Base-by-base conservation (phyloP, 2,888 invertebrate genomes). In the Eilema depressum region DNA sequence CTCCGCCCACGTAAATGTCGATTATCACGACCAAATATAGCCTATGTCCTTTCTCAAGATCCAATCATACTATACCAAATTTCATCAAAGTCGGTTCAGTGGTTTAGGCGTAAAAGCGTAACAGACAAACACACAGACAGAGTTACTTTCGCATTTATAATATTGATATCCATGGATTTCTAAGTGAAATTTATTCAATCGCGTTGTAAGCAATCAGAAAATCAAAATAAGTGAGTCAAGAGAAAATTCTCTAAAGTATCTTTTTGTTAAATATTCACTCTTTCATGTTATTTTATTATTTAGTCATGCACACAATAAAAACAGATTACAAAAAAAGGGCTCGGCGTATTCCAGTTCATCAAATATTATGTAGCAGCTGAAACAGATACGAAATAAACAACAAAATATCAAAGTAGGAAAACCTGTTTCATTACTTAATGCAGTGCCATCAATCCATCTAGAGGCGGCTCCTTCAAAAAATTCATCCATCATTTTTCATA, bases 401-500 rank as follows among this genome's bases (percentile, higher is more conserved):
- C 5, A n/a, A 53, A 53, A 53, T 53, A n/a, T 53, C 10, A 53
- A n/a, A 53, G 53, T 20, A 53, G 53, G 20, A 53, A 53, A 53
- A n/a, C n/a, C 53, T 7, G 53, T 53, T 53, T 53, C 53, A 53
- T 53, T 53, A 53, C 53, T n/a, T 53, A 53, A 53, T 53, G n/a
- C 53, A 53, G 0, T 53, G 53, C 53, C n/a, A n/a, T 59, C 57
- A 4, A 59, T 26, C 25, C 57, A 59, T 59, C 57, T 12, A 25
- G 23, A 62, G 47, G 59, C 23, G 25, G n/a, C 23, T 20, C 26
- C 26, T 12, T 59, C 25, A 59, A 59, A 59, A 59, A 14, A 14
- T 12, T 25, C 57, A 59, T 59, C 25, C 57, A 59, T 59, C 57
- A 59, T 14, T 26, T 33, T 33, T 33, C 37, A 26, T 63, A 33